Evolutionary conservation across 2,113 vertebrate species (phyloP).

Genomic region (Laterallus jamaicensis): DNA sequence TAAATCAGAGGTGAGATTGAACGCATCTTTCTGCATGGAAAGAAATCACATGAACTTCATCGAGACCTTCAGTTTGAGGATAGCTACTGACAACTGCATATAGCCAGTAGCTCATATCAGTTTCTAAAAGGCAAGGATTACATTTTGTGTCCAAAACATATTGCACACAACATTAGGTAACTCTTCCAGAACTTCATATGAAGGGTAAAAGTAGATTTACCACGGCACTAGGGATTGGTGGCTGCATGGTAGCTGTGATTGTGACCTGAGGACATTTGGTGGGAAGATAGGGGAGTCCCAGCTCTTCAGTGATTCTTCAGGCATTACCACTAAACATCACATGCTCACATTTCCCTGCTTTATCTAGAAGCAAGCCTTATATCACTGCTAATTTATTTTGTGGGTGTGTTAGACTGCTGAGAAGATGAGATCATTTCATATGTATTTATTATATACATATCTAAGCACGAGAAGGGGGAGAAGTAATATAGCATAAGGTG

Average conservation of each 20-base stretch:
- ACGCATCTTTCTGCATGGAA: neutral
- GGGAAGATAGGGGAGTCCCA: neutral
- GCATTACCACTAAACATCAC: neutral
- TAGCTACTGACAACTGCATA: neutral
- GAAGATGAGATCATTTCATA: neutral
- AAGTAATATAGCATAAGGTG: neutral
- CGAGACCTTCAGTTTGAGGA: neutral
- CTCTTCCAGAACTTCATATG: neutral
- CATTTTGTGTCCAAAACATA: neutral
- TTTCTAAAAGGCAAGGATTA: neutral
- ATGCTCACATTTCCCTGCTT: neutral
- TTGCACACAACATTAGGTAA: neutral
- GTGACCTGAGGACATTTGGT: neutral
- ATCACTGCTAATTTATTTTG: neutral
- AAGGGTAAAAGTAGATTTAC: neutral
- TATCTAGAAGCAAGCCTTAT: neutral
- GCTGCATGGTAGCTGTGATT: accelerated
- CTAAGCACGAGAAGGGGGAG: neutral
- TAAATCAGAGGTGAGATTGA: neutral
- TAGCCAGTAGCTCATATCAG: neutral
- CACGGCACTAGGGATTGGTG: neutral
- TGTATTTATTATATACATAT: neutral
- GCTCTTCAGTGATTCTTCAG: neutral
- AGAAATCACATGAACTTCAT: neutral
- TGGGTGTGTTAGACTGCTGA: neutral